Percentiles rank a stretch among this genome's conserved stretches.
These are phyloP conservation scores for Venusia cambrica DNA, from an alignment of 2,888 invertebrate species.

Conservation along the genomic window DNA sequence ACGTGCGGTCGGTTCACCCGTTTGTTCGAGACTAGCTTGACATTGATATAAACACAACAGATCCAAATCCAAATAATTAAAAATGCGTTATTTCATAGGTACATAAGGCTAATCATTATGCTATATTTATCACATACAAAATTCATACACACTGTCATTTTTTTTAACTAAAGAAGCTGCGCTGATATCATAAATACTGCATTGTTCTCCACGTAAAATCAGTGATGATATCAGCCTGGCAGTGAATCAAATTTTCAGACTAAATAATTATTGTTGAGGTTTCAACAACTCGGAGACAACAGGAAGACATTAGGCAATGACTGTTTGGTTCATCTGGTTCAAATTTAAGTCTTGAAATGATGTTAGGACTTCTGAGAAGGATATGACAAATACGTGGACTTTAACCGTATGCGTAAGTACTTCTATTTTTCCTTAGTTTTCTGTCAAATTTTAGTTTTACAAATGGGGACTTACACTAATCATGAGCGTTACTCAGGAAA, in stretches of 20 bases:
- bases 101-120: too few relatives aligned
- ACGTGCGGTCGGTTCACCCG: too few relatives aligned
- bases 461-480: not conserved
- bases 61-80: too few relatives aligned
- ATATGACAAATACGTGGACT: constrained; percentile 13
- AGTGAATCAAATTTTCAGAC: constrained; percentile 54
- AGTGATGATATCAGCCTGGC: constrained; percentile 59
- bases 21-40: too few relatives aligned
- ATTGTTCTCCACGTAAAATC: constrained; percentile 45
- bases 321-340: constrained; percentile 28
- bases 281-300: constrained; percentile 34
- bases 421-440: constrained; percentile 7
- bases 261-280: constrained; percentile 40
- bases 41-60: too few relatives aligned
- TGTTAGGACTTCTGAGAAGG: constrained; percentile 27
- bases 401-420: not conserved
- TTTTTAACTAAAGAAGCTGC: too few relatives aligned
- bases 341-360: constrained; percentile 30
- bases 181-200: constrained; percentile 23
- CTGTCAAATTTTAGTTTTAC: constrained; percentile 1
- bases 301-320: constrained; percentile 37
- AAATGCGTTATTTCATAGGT: too few relatives aligned
- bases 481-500: not conserved
- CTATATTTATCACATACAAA: too few relatives aligned
- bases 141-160: too few relatives aligned